Conservation (phyloP, 1,140 invertebrate genomes). For the Drosophila repleta region DNA sequence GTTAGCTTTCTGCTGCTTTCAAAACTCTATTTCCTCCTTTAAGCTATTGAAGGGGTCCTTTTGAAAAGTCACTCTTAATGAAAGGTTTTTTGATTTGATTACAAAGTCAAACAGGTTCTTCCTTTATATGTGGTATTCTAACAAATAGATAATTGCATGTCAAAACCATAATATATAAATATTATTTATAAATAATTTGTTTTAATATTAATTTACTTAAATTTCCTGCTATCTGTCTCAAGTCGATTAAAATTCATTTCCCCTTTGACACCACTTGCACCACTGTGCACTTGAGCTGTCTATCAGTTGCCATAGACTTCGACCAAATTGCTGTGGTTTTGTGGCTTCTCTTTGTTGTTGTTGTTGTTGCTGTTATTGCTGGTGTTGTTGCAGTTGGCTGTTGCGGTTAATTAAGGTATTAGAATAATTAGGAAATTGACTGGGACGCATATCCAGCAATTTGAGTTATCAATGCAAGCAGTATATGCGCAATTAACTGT, state of each 20-base stretch:
- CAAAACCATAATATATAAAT: too few relatives aligned
- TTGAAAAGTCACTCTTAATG: too few relatives aligned
- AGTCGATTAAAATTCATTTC: background rate
- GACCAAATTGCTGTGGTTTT: conserved; percentile 39
- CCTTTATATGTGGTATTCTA: too few relatives aligned
- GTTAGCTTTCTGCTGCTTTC: too few relatives aligned
- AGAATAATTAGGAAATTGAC: conserved; percentile 23
- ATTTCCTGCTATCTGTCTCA: too few relatives aligned
- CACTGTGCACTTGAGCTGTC: conserved; percentile 31
- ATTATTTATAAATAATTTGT: too few relatives aligned
- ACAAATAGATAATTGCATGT: too few relatives aligned
- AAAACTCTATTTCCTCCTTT: too few relatives aligned
- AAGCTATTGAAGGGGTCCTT: too few relatives aligned
- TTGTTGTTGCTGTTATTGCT: background rate
- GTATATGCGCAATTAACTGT: background rate
- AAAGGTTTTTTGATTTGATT: too few relatives aligned
- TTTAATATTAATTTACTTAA: too few relatives aligned
- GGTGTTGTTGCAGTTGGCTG: conserved; percentile 3
- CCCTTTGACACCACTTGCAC: background rate
- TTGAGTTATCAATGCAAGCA: conserved; percentile 8
- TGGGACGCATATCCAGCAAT: conserved; percentile 4
- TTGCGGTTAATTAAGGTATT: conserved; percentile 47
- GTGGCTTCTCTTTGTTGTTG: background rate
- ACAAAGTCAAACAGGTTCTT: too few relatives aligned
- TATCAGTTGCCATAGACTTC: conserved; percentile 12